Evolutionary conservation across 2,888 invertebrate genomes (phyloP), one percentile per base, ranked within the genome.

Genomic region (Dynastes maya): DNA sequence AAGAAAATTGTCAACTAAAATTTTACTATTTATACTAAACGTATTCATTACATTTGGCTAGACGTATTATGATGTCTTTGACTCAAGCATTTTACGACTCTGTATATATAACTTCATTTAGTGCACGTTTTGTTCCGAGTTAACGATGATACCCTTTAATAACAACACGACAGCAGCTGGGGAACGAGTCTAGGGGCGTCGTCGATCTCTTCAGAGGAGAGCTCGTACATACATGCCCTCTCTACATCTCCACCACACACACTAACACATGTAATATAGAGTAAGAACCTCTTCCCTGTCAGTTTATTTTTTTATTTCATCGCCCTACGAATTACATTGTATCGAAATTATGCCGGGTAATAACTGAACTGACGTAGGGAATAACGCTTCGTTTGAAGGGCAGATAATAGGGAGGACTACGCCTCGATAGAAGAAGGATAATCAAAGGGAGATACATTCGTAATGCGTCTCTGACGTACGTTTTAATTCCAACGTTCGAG

Each of bases 71-170:
- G 9, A 58, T 58, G 22, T 22, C 22, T 22, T 58, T 45, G 45
- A 8, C 55, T 22, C 55, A 45, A 67, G n/a, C 45, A 67, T 67
- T 67, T 67, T 67, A 67, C 65, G 65, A 67, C 65, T 67, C 22
- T 67, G 45, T 40, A 45, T 67, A 67, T 13, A 22, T n/a, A 22
- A 58, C 55, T 16, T 58, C 22, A 58, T 37, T 55, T 58, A 71
- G 16, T 32, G 55, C 55, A 32, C 55, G 65, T 40, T 67, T 40
- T 45, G 61, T 61, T 49, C 72, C 6, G 27, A 82, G 82, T 80
- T 82, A 82, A 82, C 81, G 81, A 82, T 81, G 79, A 80, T 80
- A 80, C 81, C 82, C 81, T 80, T 80, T 78, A 78, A 78, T 76
- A 76, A 76, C 64, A 67, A 67, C 77, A 45, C 29, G 40, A 71